Conservation (phyloP, 2,113 vertebrate species). For the Eretmochelys imbricata region DNA sequence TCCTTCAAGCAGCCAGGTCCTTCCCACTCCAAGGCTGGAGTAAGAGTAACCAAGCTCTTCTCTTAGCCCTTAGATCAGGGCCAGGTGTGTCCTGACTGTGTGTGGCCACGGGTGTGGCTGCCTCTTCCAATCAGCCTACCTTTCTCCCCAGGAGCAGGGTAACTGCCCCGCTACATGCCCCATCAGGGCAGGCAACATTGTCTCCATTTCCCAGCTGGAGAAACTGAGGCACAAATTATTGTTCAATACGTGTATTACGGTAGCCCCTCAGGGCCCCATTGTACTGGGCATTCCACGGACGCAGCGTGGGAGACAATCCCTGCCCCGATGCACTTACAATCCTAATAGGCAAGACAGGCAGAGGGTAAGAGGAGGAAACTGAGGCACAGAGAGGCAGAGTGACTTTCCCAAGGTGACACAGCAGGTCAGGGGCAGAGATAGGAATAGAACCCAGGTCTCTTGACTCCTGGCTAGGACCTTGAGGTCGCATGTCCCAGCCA, state of each 20-base stretch:
- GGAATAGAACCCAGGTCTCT: neutral
- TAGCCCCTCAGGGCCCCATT: too few relatives aligned
- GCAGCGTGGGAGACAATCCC: neutral
- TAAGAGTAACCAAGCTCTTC: too few relatives aligned
- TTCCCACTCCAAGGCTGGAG: too few relatives aligned
- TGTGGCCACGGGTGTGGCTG: too few relatives aligned
- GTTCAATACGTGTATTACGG: neutral
- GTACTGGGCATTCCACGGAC: neutral
- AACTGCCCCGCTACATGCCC: too few relatives aligned
- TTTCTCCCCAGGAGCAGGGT: too few relatives aligned
- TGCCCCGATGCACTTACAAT: neutral
- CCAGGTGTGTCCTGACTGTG: too few relatives aligned
- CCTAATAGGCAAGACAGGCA: neutral
- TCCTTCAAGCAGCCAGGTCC: too few relatives aligned
- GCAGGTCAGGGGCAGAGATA: neutral
- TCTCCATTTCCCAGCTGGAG: neutral
- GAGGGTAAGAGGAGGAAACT: neutral
- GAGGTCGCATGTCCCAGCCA: too few relatives aligned
- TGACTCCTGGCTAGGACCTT: neutral
- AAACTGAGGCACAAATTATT: neutral
- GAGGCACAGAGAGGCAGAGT: neutral
- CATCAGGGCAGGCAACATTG: neutral
- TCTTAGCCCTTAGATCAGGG: too few relatives aligned
- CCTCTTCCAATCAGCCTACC: too few relatives aligned
- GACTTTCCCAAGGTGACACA: neutral